These are phyloP conservation scores for Tragopan temminckii DNA, from an alignment of 2,797 vertebrate genomes.

Conservation along the genomic window DNA sequence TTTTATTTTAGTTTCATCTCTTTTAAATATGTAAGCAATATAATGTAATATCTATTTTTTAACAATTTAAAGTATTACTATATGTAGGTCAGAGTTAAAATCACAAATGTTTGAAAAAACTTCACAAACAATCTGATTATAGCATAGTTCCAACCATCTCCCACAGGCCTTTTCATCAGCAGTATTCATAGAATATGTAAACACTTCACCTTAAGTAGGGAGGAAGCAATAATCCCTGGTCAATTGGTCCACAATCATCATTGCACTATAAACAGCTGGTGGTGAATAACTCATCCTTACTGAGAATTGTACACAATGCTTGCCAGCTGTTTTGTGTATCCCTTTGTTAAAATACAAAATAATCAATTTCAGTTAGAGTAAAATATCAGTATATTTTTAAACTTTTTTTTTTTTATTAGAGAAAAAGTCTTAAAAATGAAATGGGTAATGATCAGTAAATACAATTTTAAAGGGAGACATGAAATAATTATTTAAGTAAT, in stretches of 20 bases:
- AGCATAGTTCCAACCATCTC: background rate
- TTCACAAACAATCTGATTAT: slow-evolving; percentile 3
- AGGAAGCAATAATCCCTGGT: slow-evolving; percentile 58
- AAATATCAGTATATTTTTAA: background rate
- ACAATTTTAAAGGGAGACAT: background rate
- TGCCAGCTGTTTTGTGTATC: slow-evolving; percentile 33
- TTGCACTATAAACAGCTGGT: slow-evolving; percentile 64
- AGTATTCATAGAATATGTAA: slow-evolving; percentile 47
- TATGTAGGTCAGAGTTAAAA: background rate
- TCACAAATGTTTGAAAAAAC: background rate
- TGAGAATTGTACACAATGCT: slow-evolving; percentile 33
- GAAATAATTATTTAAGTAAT: background rate
- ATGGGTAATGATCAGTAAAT: background rate
- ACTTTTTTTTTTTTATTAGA: background rate
- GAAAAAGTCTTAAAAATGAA: background rate
- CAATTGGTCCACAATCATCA: slow-evolving; percentile 57
- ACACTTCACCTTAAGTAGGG: slow-evolving; percentile 54
- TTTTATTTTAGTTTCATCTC: background rate
- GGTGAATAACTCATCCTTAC: slow-evolving; percentile 32
- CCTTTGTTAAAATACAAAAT: slow-evolving; percentile 10
- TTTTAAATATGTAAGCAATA: background rate
- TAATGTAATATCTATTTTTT: background rate
- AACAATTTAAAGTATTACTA: background rate
- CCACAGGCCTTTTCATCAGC: slow-evolving; percentile 21
- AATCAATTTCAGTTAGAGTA: background rate